Evolutionary conservation across 2,113 vertebrate species (phyloP), one percentile per base, ranked within the genome.

Genomic region (Tichodroma muraria): DNA sequence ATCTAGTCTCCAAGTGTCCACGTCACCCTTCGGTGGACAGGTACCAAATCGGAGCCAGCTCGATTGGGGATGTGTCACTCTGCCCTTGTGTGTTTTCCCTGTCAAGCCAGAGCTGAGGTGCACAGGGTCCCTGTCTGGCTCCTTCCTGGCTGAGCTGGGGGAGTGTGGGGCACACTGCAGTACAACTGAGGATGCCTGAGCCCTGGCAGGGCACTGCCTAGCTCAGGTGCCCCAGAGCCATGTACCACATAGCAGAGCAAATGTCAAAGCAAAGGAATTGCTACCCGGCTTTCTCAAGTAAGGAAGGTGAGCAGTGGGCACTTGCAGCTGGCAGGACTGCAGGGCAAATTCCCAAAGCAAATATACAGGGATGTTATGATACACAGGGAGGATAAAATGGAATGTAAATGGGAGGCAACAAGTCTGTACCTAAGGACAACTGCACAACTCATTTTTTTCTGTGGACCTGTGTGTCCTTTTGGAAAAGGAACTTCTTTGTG

Each of bases 101-200:
- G n/a, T 16, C 53, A 16, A 59, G 42, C 21, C 2, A 2, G 45
- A 60, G 80, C 27, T 54, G 42, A 0, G 2, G 25, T 21, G 9
- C 3, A 0, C 6, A 0, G 1, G 17, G 25, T n/a, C 16, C 37
- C 40, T 21, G 10, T 38, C 19, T 30, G 2, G 0, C 37, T 65
- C 68, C 38, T 37, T 45, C 40, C 59, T 5, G 3, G 31, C 35
- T 42, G 52, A 59, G 57, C 47, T 37, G 53, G 44, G 19, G 19
- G 17, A 59, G 19, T 1, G 2, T 3, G 3, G 63, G 33, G 20
- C 33, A 28, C 2, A 1, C 14, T 28, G 53, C 27, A n/a, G 37
- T 25, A 56, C 33, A 4, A 0, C 14, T 6, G 4, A 60, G 45
- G 28, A 25, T 64, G 18, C 40, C 71, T 47, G 35, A 24, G 24